Conservation (phyloP, 2,888 invertebrate species). For the Oscheius sp. region DNA sequence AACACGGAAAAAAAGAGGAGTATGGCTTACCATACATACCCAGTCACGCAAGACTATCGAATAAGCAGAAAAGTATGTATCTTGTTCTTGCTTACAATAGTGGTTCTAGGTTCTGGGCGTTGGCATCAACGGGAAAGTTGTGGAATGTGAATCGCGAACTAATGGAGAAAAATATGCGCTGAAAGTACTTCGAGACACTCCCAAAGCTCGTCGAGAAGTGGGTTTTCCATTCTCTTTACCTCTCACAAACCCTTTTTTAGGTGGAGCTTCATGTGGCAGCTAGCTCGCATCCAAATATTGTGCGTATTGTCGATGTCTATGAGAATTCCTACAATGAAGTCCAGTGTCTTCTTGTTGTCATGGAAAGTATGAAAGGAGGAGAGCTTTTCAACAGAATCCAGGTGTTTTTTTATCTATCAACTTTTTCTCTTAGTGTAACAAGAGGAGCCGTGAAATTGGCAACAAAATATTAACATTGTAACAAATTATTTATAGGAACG, state of each 20-base stretch:
- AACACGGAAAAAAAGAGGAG: background rate
- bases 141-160: slow-evolving; percentile 87
- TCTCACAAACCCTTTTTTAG: slow-evolving; percentile 36
- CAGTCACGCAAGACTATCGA: slow-evolving; percentile 60
- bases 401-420: slow-evolving; percentile 39
- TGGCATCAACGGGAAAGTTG: slow-evolving; percentile 98
- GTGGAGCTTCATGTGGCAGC: slow-evolving; percentile 95
- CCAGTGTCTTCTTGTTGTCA: slow-evolving; percentile 93
- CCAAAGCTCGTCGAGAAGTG: slow-evolving; percentile 88
- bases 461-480: background rate
- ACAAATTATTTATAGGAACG: slow-evolving; percentile 78
- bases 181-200: slow-evolving; percentile 91
- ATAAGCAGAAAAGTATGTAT: slow-evolving; percentile 53
- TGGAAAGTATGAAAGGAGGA: slow-evolving; percentile 99
- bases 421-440: slow-evolving; percentile 5
- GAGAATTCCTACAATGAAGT: slow-evolving; percentile 93
- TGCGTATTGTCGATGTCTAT: slow-evolving; percentile 91
- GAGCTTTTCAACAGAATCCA: slow-evolving; percentile 97
- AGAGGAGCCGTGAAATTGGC: too few species aligned
- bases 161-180: slow-evolving; percentile 87
- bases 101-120: slow-evolving; percentile 84
- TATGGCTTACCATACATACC: slow-evolving; percentile 56
- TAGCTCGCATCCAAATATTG: slow-evolving; percentile 90
- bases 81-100: background rate
- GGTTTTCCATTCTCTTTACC: background rate